Evolutionary conservation across 1,140 invertebrate species (phyloP), one percentile per base, ranked within the genome.

Genomic region (Drosophila athabasca): DNA sequence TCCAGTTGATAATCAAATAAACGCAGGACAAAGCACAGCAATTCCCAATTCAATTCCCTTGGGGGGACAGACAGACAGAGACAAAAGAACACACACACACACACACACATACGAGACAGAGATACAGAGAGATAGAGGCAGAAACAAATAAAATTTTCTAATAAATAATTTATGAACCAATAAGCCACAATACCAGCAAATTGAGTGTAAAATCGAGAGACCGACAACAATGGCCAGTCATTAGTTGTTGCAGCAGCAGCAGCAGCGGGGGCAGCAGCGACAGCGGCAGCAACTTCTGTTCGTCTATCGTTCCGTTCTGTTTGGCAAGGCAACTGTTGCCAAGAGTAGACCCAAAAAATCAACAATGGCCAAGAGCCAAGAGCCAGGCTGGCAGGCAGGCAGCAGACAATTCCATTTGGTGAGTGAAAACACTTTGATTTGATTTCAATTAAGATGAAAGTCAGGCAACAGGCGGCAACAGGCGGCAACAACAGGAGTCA

Each of bases 361-460:
- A 70, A 69, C 71, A 77, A 81, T 65, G 76, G 54, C 77, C 35
- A 39, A 39, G 35, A 35, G 35, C 35, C 35, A n/a, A n/a, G 17
- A 11, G 31, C 8, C 31, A 31, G 31, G 6, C 7, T 1, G 29
- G 8, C 31, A 35, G 31, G 9, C 31, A 39, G 35, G 61, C 68
- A 62, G 41, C 78, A 68, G 69, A 88, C 78, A 87, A 87, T 88
- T 85, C 78, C 78, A 79, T 87, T 82, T 77, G 60, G 67, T 50
- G 65, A 88, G 66, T 88, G 82, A 78, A 82, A 87, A 79, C 78
- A 87, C 83, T 88, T 89, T 88, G 84, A 88, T 88, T 88, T 81
- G 83, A 88, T 88, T 88, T 88, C 83, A 88, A 88, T 88, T 88
- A 88, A 77, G 83, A 88, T 88, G 83, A 72, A 88, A 88, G 65